Percentiles rank a stretch among this genome's conserved stretches.
phyloP scores from a whole-genome alignment of 2,888 invertebrate species.

The Cryptocheilus praepositus region DNA sequence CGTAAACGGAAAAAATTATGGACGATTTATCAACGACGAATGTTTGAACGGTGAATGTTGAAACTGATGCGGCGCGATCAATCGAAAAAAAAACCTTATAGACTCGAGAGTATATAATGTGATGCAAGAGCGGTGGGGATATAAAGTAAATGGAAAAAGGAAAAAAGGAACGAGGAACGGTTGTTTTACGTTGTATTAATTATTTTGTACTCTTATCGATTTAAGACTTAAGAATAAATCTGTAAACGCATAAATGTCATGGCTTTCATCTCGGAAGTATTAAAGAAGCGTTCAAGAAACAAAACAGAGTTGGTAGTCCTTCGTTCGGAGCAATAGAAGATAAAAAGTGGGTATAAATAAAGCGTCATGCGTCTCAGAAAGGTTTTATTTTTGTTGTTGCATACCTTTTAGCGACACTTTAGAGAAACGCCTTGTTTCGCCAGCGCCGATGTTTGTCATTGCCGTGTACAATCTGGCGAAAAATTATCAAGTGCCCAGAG shows the following conservation, averaged over 20 bases:
- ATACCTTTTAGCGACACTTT: no score
- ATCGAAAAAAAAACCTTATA: no score
- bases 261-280: slow-evolving; percentile 29
- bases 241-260: slow-evolving; percentile 58
- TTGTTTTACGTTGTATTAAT: slow-evolving; percentile 67
- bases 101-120: slow-evolving; percentile 17
- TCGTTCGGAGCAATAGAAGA: slow-evolving; percentile 11
- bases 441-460: no score
- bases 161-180: slow-evolving; percentile 24
- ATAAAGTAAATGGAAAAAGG: slow-evolving; percentile 12
- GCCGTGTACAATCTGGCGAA: no score
- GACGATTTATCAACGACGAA: slow-evolving; percentile 21
- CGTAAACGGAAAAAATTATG: background rate
- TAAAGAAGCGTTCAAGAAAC: background rate
- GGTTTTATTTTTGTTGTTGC: no score
- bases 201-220: slow-evolving; percentile 70
- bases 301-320: background rate
- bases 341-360: slow-evolving; percentile 24
- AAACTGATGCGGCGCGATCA: no score
- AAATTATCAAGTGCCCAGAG: no score
- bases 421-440: no score
- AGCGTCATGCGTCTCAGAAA: slow-evolving; percentile 2
- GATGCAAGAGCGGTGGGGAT: slow-evolving; percentile 16
- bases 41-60: slow-evolving; percentile 21
- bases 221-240: slow-evolving; percentile 56